These are phyloP conservation scores for Calyptomena viridis DNA, from an alignment of 2,113 vertebrate species.

Conservation along the genomic window DNA sequence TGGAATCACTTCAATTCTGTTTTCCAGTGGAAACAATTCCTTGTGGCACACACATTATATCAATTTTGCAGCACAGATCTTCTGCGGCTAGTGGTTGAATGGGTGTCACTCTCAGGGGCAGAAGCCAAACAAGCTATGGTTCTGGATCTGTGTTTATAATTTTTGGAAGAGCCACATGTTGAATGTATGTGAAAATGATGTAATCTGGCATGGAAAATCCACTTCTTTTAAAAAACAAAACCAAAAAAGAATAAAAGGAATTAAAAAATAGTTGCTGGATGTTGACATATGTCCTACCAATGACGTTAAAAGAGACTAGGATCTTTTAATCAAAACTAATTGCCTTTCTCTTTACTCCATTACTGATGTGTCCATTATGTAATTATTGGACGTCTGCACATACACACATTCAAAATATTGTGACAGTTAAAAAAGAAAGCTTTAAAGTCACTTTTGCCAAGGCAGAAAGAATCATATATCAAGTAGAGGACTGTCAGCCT, in stretches of 20 bases:
- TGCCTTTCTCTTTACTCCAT: constrained; percentile 3
- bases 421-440: neutral
- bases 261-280: neutral
- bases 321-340: constrained; percentile 37
- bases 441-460: neutral
- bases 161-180: constrained; percentile 21
- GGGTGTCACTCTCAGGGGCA: neutral
- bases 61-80: constrained; percentile 1
- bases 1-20: neutral
- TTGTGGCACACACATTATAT: neutral
- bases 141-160: constrained; percentile 44
- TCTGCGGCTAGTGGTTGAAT: neutral
- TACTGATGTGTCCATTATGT: neutral
- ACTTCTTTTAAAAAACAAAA: neutral
- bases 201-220: neutral
- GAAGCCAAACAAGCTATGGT: neutral
- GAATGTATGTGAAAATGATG: constrained; percentile 30
- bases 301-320: neutral
- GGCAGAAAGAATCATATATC: neutral
- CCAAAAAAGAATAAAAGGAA: neutral
- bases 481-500: neutral
- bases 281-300: neutral
- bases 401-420: neutral
- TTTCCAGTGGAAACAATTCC: constrained; percentile 8
- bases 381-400: neutral